Percentiles rank a stretch among this genome's conserved stretches.
Evolutionary conservation across 1,140 invertebrate genomes (phyloP).

Genomic region (Meloidogyne floridensis): DNA sequence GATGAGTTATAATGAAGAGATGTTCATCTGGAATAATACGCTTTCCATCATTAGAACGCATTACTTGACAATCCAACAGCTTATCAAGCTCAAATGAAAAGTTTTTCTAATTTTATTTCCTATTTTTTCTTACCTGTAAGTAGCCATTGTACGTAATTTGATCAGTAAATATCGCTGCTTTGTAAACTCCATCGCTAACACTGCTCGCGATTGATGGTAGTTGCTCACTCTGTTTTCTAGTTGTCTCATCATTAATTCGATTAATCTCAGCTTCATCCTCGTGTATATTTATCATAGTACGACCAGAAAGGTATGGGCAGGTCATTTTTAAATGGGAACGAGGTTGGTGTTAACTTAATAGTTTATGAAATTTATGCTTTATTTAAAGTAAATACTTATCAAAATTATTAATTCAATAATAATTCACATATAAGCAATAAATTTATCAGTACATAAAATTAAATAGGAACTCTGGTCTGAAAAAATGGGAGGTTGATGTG

Average conservation of each 20-base stretch:
- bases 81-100: conserved; percentile 76
- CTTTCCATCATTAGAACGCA: conserved; percentile 76
- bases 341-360: background rate
- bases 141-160: background rate
- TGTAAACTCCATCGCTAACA: background rate
- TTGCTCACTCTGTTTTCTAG: background rate
- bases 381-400: background rate
- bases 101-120: background rate
- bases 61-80: conserved; percentile 80
- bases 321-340: background rate
- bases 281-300: background rate
- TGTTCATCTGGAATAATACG: conserved; percentile 90
- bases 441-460: background rate
- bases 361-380: background rate
- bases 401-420: background rate
- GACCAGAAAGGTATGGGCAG: background rate
- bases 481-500: background rate
- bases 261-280: background rate
- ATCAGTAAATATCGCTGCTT: background rate
- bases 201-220: background rate
- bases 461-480: background rate
- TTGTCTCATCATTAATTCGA: background rate
- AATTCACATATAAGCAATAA: background rate
- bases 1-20: conserved; percentile 70
- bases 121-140: background rate